Base-by-base conservation (phyloP, 2,113 vertebrate species). In the Trematomus loennbergii region DNA sequence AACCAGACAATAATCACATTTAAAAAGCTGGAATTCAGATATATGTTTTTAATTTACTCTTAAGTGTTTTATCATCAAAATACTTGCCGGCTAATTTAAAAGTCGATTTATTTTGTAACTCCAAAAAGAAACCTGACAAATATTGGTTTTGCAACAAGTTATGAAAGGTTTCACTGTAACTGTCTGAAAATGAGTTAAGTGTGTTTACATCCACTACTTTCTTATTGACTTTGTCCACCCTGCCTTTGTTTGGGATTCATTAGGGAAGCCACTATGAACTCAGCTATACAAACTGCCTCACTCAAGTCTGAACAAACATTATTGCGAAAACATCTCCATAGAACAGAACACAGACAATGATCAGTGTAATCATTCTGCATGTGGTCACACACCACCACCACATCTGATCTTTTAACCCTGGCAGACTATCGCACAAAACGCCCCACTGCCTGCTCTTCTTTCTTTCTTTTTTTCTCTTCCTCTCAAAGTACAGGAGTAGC, bases 401-500 rank as follows among this genome's bases (percentile, higher is more conserved):
- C 62, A 48, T 74, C 50, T 75, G 63, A 79, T 60, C 48, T 63
- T 46, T 43, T 50, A 53, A 71, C 22, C 50, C 18, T 49, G 36
- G 16, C 65, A 63, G n/a, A 50, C 54, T 64, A 54, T 62, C 40
- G 75, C 69, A 62, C 62, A 43, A 46, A 74, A 77, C 43, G 18
- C 54, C 61, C 46, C 29, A 18, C 13, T 79, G 59, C 17, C 66
- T 78, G 25, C 12, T 43, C 61, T 81, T 65, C 67, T 85, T 67
- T 78, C 72, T 49, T 76, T 75, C 45, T 75, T 49, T 53, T 54
- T 55, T 48, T 57, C 22, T 46, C 75, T 52, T 64, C 65, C 57
- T 75, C 65, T 81, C 64, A 85, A 77, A 83, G 89, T 83, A 81
- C 85, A 89, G 58, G 84, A 62, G 68, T 58, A 84, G 78, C 22